Evolutionary conservation across 2,113 vertebrate species (phyloP).

Genomic region (Martes martes): DNA sequence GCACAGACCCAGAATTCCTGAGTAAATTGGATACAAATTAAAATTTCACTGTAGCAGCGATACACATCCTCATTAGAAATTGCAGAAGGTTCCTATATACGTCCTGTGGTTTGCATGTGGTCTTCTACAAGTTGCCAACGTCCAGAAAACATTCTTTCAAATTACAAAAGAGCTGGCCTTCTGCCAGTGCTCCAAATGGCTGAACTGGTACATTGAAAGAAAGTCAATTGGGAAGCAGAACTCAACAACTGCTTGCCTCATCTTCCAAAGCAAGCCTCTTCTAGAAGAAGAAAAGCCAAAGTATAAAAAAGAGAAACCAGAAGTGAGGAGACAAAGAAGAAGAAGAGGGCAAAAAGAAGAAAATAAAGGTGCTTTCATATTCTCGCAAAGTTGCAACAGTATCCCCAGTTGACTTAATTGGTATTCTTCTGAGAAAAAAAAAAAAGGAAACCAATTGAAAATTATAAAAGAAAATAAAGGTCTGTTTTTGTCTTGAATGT

Average conservation of each 20-base stretch:
- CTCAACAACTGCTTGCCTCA: slow-evolving; percentile 59
- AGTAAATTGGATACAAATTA: slow-evolving; percentile 12
- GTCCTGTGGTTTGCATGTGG: slow-evolving; percentile 51
- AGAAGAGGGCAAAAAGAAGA: slow-evolving; percentile 48
- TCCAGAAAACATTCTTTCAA: slow-evolving; percentile 43
- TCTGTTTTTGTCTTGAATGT: slow-evolving; percentile 78
- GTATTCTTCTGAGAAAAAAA: slow-evolving; percentile 43
- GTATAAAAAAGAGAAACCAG: slow-evolving; percentile 25
- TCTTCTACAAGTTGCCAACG: slow-evolving; percentile 32
- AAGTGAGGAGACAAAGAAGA: slow-evolving; percentile 42
- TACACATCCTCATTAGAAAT: slow-evolving; percentile 46
- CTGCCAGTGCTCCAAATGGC: slow-evolving; percentile 23
- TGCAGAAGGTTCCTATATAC: slow-evolving; percentile 47
- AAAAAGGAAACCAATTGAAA: slow-evolving; percentile 66
- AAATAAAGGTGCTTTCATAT: slow-evolving; percentile 58
- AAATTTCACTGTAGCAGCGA: slow-evolving; percentile 40
- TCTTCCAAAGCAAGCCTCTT: slow-evolving; percentile 59
- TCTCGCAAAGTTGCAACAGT: slow-evolving; percentile 47
- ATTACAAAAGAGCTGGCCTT: slow-evolving; percentile 51
- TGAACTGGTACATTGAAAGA: slow-evolving; percentile 47
- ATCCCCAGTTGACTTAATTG: slow-evolving; percentile 57
- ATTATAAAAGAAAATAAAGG: slow-evolving; percentile 73
- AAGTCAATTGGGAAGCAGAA: not conserved
- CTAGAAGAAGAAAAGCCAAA: slow-evolving; percentile 68
- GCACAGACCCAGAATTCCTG: slow-evolving; percentile 48